phyloP scores from a whole-genome alignment of 2,113 vertebrate genomes.

The Phaethornis superciliosus region DNA sequence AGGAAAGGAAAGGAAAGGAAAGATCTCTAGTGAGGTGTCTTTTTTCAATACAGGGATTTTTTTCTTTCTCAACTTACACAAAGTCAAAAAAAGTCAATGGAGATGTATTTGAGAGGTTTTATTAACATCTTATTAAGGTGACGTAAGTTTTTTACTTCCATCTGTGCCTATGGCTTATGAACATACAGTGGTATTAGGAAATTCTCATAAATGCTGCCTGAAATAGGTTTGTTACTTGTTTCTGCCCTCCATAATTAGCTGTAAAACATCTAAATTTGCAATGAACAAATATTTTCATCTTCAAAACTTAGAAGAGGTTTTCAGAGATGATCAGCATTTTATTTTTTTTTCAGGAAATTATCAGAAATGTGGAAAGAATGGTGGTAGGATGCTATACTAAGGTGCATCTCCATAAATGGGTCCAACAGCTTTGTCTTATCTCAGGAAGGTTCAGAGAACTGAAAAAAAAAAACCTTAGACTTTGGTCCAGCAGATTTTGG shows the following conservation, averaged over 20 bases:
- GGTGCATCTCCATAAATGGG: fast-evolving
- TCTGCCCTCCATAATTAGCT: background rate
- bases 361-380: background rate
- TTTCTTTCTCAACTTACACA: background rate
- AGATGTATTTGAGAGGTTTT: background rate
- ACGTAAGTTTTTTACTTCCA: background rate
- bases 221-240: background rate
- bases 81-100: background rate
- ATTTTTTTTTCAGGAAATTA: background rate
- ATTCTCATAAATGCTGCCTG: background rate
- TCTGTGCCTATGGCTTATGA: background rate
- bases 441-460: background rate
- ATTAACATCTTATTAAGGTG: background rate
- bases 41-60: background rate
- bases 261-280: background rate
- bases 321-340: background rate
- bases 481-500: background rate
- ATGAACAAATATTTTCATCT: background rate
- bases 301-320: background rate
- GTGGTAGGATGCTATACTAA: background rate
- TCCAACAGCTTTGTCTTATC: background rate
- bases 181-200: background rate
- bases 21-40: background rate
- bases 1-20: background rate
- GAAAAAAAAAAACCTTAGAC: background rate